Evolutionary conservation across 2,113 vertebrate genomes (phyloP), one percentile per base, ranked within the genome.

Genomic region (Hepsetus odoe): DNA sequence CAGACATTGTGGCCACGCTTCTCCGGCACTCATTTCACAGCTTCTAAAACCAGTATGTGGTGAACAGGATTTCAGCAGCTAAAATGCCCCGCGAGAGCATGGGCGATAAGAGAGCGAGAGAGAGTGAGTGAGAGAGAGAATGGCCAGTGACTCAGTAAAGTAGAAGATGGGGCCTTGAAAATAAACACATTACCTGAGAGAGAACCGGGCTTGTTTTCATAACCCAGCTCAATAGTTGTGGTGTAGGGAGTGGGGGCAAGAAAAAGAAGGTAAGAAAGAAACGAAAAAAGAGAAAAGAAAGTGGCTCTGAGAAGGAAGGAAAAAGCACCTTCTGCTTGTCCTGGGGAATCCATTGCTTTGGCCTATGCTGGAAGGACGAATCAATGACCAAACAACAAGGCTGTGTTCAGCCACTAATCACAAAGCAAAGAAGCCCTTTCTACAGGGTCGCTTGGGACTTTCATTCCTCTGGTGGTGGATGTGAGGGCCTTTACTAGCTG

Each of bases 11-110:
- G 92, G 91, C 89, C 90, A 91, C 84, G 90, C 93, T 92, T 92
- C 87, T 89, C 87, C 70, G 80, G 88, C 90, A 90, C 90, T 92
- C 91, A 92, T 91, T 93, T 94, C 93, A 92, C 91, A 92, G 92
- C 91, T 92, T 91, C 91, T 91, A 90, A 93, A 92, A 93, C 90
- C 88, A 89, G 92, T 92, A 91, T 91, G 91, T 91, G 92, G 92
- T 89, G 90, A 93, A 93, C 91, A 92, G 92, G 92, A 92, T 93
- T 92, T 93, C 88, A 90, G 90, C 86, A 88, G 91, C 91, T 91
- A 92, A 93, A 93, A 89, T 91, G 91, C 89, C 92, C 92, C 89
- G 53, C 76, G 92, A 92, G 92, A 87, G 84, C 82, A 51, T 82
- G 89, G 91, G 91, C 83, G 93, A 93, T 94, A 93, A 94, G 91